Evolutionary conservation across 2,797 vertebrate genomes (phyloP).

Genomic region (Xenopus petersii): DNA sequence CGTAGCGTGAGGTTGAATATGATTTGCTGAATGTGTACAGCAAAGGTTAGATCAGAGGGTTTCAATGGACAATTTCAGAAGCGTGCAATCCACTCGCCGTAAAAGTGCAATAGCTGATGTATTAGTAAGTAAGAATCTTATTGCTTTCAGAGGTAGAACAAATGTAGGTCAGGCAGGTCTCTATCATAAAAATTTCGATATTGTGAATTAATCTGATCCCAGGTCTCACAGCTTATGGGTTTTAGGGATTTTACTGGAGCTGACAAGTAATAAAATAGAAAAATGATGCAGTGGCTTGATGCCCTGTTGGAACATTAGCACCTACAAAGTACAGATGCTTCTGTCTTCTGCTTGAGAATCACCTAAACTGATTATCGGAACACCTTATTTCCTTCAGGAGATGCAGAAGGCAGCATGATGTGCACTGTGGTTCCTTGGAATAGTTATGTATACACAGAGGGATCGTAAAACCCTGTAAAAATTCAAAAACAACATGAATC

Average conservation of each 20-base stretch:
- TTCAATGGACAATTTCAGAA: neutral
- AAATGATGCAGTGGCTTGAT: constrained; percentile 21
- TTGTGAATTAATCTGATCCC: constrained; percentile 25
- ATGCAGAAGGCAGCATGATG: constrained; percentile 9
- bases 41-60: neutral
- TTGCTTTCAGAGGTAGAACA: neutral
- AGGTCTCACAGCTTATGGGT: constrained; percentile 1
- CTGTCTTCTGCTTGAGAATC: constrained; percentile 7
- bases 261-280: constrained; percentile 30
- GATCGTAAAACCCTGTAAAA: too few relatives aligned
- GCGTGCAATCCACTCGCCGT: neutral
- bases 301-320: constrained; percentile 17
- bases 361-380: constrained; percentile 5
- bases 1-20: constrained; percentile 6
- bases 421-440: neutral
- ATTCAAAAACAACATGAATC: too few relatives aligned
- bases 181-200: constrained; percentile 16
- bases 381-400: constrained; percentile 10
- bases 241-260: constrained; percentile 7
- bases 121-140: constrained; percentile 17
- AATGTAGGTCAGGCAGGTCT: constrained; percentile 23
- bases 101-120: neutral
- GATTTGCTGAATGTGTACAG: neutral
- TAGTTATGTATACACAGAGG: neutral
- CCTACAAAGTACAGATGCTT: constrained; percentile 16